Conservation (phyloP, 2,113 vertebrate species). For the Gobius niger region DNA sequence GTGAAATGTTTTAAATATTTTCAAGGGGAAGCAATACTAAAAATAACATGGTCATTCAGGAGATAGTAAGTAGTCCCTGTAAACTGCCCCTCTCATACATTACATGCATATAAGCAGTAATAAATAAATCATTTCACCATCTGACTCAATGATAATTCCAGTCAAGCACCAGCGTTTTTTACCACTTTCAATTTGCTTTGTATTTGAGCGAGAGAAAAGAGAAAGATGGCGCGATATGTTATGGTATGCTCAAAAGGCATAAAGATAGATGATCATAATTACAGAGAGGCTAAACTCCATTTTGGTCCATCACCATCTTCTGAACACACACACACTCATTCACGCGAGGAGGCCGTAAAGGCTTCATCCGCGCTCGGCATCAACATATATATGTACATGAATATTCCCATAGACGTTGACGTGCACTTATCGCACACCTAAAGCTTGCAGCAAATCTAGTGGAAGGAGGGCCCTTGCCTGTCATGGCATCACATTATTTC, state of each 20-base stretch:
- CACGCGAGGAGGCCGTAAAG: constrained; percentile 43
- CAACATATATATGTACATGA: constrained; percentile 17
- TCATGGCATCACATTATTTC: constrained; percentile 98
- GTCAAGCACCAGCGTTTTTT: constrained; percentile 89
- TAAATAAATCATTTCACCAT: constrained; percentile 98
- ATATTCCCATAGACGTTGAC: constrained; percentile 30
- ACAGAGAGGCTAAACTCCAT: constrained; percentile 99
- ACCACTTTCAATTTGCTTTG: constrained; percentile 99
- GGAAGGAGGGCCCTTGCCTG: constrained; percentile 95
- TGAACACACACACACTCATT: constrained; percentile 65
- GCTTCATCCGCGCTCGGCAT: constrained; percentile 55
- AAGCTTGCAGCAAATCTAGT: constrained; percentile 93
- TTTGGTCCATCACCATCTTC: constrained; percentile 90
- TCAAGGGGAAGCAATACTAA: neutral
- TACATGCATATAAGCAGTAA: constrained; percentile 82
- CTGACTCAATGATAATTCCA: constrained; percentile 98
- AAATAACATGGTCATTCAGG: constrained; percentile 12
- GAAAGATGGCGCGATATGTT: constrained; percentile 62
- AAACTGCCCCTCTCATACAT: neutral
- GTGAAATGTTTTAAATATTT: neutral
- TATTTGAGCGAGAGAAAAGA: constrained; percentile 37
- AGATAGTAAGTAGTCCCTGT: neutral
- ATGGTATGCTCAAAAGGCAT: constrained; percentile 98
- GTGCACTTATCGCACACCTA: constrained; percentile 57
- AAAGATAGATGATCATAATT: constrained; percentile 99